Evolutionary conservation across 1,140 invertebrate genomes (phyloP).

Genomic region (Drosophila arizonae): DNA sequence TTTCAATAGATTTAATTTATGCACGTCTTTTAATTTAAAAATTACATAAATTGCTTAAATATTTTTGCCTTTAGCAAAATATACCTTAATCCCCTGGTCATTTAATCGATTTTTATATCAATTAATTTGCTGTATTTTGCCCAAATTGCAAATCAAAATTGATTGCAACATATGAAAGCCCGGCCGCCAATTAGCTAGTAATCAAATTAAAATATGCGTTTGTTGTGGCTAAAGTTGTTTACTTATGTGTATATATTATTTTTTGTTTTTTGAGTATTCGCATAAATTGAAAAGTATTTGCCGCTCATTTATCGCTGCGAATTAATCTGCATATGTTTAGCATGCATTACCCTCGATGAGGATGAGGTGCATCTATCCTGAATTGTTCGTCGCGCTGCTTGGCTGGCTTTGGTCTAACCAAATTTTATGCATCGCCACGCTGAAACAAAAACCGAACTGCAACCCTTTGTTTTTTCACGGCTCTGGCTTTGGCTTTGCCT

Average conservation of each 20-base stretch:
- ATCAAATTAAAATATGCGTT: conserved; percentile 9
- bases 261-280: background rate
- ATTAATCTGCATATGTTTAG: conserved; percentile 35
- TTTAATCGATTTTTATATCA: background rate
- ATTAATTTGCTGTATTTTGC: background rate
- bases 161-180: background rate
- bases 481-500: background rate
- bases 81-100: too few relatives aligned
- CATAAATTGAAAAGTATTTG: conserved; percentile 12
- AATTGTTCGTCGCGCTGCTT: conserved; percentile 21
- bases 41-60: too few relatives aligned
- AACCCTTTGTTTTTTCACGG: conserved; percentile 32
- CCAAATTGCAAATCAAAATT: background rate
- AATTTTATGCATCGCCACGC: conserved; percentile 52
- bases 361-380: conserved; percentile 20
- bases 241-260: too few relatives aligned
- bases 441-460: conserved; percentile 48
- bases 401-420: conserved; percentile 38
- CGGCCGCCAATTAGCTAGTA: conserved; percentile 5
- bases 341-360: conserved; percentile 3
- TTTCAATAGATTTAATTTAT: too few relatives aligned
- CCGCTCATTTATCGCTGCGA: conserved; percentile 22
- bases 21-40: too few relatives aligned
- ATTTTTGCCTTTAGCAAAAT: too few relatives aligned
- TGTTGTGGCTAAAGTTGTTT: conserved; percentile 1